Percentiles rank a stretch among this genome's conserved stretches.
Conservation (phyloP, 2,797 vertebrate species). For the Pachyuromys duprasi region DNA sequence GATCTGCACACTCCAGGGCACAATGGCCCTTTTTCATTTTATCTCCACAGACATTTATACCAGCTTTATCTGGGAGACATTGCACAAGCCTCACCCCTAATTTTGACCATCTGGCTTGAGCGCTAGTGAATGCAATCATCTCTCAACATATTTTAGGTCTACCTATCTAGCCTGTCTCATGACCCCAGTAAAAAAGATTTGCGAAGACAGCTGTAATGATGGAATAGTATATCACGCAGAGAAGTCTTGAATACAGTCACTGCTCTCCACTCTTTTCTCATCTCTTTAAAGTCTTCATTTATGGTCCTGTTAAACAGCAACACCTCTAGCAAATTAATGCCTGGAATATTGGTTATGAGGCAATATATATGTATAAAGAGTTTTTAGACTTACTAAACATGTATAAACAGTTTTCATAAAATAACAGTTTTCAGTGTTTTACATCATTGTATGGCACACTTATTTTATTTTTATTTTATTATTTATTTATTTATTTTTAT, state of each 20-base stretch:
- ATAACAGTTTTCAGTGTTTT: neutral
- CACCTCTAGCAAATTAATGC: neutral
- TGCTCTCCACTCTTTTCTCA: neutral
- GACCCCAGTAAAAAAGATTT: neutral
- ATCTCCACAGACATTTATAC: neutral
- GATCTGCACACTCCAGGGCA: neutral
- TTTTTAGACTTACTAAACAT: neutral
- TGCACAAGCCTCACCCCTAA: neutral
- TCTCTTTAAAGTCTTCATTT: neutral
- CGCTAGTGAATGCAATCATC: neutral
- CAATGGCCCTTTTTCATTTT: neutral
- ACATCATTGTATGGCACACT: neutral
- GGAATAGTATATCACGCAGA: neutral
- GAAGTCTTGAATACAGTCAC: neutral
- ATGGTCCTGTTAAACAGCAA: neutral
- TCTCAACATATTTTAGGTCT: neutral
- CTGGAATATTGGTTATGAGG: neutral
- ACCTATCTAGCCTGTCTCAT: neutral
- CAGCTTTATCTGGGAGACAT: neutral
- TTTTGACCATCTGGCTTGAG: conserved; percentile 1
- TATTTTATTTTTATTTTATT: neutral
- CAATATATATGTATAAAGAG: neutral
- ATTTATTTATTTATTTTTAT: neutral
- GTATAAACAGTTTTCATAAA: neutral
- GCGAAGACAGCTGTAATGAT: neutral